Percentiles rank a stretch among this genome's conserved stretches.
Conservation (phyloP, 2,113 vertebrate species). For the Dendropsophus ebraccatus region DNA sequence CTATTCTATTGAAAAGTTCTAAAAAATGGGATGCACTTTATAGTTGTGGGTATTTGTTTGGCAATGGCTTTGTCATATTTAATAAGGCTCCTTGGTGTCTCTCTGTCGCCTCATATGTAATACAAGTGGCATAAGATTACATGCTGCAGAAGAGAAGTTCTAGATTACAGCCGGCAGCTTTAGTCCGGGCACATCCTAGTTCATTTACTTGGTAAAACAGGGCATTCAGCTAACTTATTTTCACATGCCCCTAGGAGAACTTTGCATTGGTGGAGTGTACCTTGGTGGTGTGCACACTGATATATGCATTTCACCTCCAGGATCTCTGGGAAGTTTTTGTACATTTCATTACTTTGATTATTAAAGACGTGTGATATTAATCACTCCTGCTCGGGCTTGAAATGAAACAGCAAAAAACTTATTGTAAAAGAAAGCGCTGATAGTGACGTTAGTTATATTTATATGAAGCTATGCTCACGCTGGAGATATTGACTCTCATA, state of each 20-base stretch:
- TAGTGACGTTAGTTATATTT: conserved; percentile 33
- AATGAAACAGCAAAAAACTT: conserved; percentile 18
- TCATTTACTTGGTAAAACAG: not conserved
- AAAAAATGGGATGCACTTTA: not conserved
- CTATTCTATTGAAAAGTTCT: not conserved
- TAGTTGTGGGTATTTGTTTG: not conserved
- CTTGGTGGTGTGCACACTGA: not conserved
- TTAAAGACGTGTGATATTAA: conserved; percentile 32
- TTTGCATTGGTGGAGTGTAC: not conserved
- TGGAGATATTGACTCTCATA: conserved; percentile 42
- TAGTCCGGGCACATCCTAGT: not conserved
- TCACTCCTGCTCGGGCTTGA: conserved; percentile 4
- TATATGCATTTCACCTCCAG: conserved; percentile 1
- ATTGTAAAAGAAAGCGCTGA: not conserved
- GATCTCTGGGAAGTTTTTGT: not conserved
- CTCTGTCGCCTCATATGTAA: not conserved
- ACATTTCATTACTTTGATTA: conserved; percentile 4
- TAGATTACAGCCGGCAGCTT: not conserved
- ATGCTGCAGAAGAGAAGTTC: no score
- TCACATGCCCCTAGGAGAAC: not conserved
- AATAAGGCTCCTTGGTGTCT: not conserved
- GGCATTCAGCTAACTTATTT: not conserved
- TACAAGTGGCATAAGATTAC: not conserved
- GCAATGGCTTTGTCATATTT: not conserved
- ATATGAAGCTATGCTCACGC: conserved; percentile 22